These are phyloP conservation scores for Cercopithecus mona DNA, from an alignment of 2,113 vertebrate species.

Conservation along the genomic window DNA sequence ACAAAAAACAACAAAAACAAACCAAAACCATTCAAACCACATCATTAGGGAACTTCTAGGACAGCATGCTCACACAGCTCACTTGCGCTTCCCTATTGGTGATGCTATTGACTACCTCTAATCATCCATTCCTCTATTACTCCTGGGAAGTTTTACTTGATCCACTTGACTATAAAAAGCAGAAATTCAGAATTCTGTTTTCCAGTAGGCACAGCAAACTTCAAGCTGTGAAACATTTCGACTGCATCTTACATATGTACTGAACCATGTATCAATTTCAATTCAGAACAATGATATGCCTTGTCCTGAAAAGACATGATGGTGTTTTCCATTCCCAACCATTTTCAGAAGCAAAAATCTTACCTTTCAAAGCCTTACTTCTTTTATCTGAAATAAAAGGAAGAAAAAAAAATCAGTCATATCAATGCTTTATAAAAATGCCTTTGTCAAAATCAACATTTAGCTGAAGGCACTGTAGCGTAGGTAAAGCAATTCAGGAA, in stretches of 20 bases:
- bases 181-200: not conserved
- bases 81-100: not conserved
- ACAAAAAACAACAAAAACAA: too few species aligned
- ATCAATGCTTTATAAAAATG: not conserved
- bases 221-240: accelerated
- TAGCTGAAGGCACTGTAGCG: not conserved
- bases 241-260: accelerated
- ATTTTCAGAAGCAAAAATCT: constrained; percentile 20
- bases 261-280: not conserved
- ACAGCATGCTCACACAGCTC: accelerated
- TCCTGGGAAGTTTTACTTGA: not conserved
- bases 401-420: not conserved
- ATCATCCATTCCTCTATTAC: accelerated
- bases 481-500: too few species aligned
- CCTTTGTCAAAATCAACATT: not conserved
- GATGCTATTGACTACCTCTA: not conserved
- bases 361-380: constrained; percentile 78
- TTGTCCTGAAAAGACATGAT: not conserved
- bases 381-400: constrained; percentile 72
- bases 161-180: too few species aligned
- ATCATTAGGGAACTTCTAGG: not conserved
- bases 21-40: too few species aligned
- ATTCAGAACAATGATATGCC: not conserved
- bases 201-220: not conserved
- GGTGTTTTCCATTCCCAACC: not conserved